Evolutionary conservation across 2,797 vertebrate species (phyloP), one percentile per base, ranked within the genome.

Genomic region (Syngnathus acus): DNA sequence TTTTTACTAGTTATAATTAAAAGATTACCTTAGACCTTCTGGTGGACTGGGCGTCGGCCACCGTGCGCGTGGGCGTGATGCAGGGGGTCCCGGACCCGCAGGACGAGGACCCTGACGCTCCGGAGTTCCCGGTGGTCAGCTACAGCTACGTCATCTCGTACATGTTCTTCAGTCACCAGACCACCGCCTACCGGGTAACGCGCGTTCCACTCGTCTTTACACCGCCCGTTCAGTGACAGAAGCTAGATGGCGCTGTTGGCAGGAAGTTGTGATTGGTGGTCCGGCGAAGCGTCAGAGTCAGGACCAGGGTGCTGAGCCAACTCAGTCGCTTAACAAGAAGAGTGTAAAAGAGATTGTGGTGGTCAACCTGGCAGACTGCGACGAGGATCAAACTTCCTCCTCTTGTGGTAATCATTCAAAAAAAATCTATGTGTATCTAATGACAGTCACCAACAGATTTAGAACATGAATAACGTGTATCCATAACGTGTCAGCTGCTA

Each of bases 91-190:
- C 89, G 38, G 78, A 92, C 53, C 86, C 87, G 0, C 8, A 62
- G 0, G 26, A 14, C 0, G 68, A 70, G 50, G 87, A 88, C 54
- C 84, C 90, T 4, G 71, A 59, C 0, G 43, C 62, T 11, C 65
- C 82, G 0, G 72, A 92, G 11, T 89, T 86, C 26, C 92, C 92
- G 0, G 21, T 90, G 0, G 39, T 91, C 78, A 78, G 78, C 50
- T 91, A 88, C 82, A 89, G 62, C 74, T 95, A 94, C 73, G 88
- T 68, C 0, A 88, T 94, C 71, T 90, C 78, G 0, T 97, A 94
- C 0, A 80, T 91, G n/a, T 94, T 95, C 55, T 65, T 82, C 1
- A 61, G 64, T 68, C 50, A 70, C 65, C 66, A 45, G 47, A 43
- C 57, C 6, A 39, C 69, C 50, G 43, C n/a, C 42, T 9, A 75